Base-by-base conservation (phyloP, 2,113 vertebrate species). In the Struthio camelus region DNA sequence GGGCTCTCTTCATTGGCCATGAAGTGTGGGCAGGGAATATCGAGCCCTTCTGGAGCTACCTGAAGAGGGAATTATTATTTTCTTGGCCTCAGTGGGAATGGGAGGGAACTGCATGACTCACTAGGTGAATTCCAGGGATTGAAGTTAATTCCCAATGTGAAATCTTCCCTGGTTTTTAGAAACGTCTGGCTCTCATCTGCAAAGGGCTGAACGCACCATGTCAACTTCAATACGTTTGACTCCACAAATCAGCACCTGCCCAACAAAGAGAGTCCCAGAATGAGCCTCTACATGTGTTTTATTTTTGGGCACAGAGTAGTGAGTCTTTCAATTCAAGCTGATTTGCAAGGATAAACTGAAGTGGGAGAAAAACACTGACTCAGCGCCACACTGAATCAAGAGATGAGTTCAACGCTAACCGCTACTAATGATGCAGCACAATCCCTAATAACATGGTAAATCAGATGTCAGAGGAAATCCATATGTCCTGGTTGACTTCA, bases 291-390 rank as follows among this genome's bases (percentile, higher is more conserved):
- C 56, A 19, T 8, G 24, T 62, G n/a, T 24, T 66, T 77, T 85
- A 56, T 83, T 93, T 96, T 80, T 61, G 90, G 53, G n/a, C 65
- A 40, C 62, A 80, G 53, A 48, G 36, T n/a, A 11, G 42, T 61
- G 48, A 93, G 48, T 51, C 9, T 14, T 85, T 89, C 61, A 79
- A 22, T 32, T 87, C 2, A 2, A 72, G 61, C 32, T 82, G 87
- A 85, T 82, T 90, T 80, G 61, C 66, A 81, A 93, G 62, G 85
- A 76, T 89, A 76, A 93, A 69, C 51, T 42, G n/a, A 72, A 85
- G 85, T 81, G 70, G 56, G 61, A 93, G 85, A 87, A 8, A 22
- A 59, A 59, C 62, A 59, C 15, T 93, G 89, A 93, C 66, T 90
- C 79, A 93, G 64, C 77, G 78, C 65, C 66, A 66, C 17, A 0